Evolutionary conservation across 2,888 invertebrate species (phyloP), one percentile per base, ranked within the genome.

Genomic region (Temnothorax unifasciatus): DNA sequence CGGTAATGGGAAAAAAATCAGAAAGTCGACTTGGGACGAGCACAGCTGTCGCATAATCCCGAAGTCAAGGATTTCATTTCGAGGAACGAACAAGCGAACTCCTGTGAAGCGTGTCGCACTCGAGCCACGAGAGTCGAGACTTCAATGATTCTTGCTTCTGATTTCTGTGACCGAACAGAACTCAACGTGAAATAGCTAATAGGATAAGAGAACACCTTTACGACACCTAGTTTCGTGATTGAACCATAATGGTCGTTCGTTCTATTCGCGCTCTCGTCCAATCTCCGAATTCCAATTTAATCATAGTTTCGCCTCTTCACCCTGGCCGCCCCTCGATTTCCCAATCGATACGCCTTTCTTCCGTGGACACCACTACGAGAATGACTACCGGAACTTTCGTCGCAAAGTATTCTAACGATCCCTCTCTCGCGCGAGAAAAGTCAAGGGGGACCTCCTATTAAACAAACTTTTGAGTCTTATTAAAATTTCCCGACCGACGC

Each of bases 401-500:
- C 47, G 64, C 73, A 4, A 59, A 71, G 59, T 81, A 73, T 81
- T 73, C 79, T 81, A 81, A 81, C 79, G 79, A 81, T 79, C 79
- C 47, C 21, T 25, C 59, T 73, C 52, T 25, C 59, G 59, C 34
- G 47, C 34, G 47, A 47, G 47, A 73, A 47, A 71, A 41, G 57
- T 71, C 71, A 21, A n/a, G n/a, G 34, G 44, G 69, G 57, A 63
- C 21, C 52, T 25, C 76, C 76, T 82, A 63, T 75, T 64, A 63
- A 61, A 75, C 76, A 52, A 73, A 86, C 85, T 81, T 71, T 81
- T 73, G 84, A 75, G 88, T 84, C 87, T 91, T 90, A 91, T 91
- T 91, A 88, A 91, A 90, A 91, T 91, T 91, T 88, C 74, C 76
- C 88, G 85, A 69, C 82, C 83, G 84, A 75, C 86, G 68, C 44